Conservation (phyloP, 2,113 vertebrate genomes). For the Upupa epops region DNA sequence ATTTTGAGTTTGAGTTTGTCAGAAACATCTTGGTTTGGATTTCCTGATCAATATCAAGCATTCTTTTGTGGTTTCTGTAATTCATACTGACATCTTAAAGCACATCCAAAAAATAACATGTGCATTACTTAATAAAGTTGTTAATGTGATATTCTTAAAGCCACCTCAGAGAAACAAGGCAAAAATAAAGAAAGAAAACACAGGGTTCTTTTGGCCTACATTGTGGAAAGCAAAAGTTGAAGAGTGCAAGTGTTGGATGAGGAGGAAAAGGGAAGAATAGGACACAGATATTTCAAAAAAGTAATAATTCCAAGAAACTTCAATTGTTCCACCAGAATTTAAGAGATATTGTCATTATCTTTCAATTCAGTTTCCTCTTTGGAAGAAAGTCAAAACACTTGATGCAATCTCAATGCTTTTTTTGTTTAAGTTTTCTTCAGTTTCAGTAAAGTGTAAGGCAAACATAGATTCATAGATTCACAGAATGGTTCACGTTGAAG, state of each 20-base stretch:
- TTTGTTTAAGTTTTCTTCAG: background rate
- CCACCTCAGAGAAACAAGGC: background rate
- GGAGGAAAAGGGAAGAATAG: rapidly evolving
- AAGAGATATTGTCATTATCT: background rate
- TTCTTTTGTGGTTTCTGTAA: background rate
- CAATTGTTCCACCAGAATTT: background rate
- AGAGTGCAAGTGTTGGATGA: background rate
- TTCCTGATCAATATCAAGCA: background rate
- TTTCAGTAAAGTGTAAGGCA: background rate
- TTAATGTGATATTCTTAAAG: background rate
- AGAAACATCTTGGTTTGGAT: background rate
- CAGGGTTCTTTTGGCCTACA: background rate
- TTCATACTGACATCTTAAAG: background rate
- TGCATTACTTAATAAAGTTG: background rate
- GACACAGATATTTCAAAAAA: background rate
- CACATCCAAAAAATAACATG: background rate
- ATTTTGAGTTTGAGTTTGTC: background rate
- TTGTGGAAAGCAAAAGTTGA: background rate
- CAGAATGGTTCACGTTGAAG: too few relatives aligned
- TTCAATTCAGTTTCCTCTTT: background rate
- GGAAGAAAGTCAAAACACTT: background rate
- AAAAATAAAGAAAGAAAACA: background rate
- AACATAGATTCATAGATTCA: too few relatives aligned
- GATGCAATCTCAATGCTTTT: background rate
- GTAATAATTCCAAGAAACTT: background rate